phyloP scores from a whole-genome alignment of 2,888 invertebrate species.

The Cataglyphis rosenhaueri region DNA sequence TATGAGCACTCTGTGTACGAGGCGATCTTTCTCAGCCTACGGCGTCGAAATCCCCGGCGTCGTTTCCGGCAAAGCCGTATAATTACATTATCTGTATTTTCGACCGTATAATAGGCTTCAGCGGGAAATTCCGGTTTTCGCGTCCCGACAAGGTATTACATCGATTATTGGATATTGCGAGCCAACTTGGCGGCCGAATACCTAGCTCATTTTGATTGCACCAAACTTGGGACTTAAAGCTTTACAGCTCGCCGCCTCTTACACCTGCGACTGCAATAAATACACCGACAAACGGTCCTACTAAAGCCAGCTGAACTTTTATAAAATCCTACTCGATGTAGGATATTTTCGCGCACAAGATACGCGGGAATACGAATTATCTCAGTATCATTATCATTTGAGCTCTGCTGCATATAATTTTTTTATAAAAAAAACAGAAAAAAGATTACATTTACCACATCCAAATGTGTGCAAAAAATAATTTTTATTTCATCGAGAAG shows the following conservation, averaged over 20 bases:
- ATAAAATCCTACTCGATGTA: neutral
- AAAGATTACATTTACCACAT: neutral
- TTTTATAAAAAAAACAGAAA: neutral
- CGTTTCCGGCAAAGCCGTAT: conserved; percentile 49
- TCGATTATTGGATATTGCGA: conserved; percentile 66
- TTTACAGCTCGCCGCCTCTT: neutral
- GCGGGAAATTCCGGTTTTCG: conserved; percentile 59
- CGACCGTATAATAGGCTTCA: conserved; percentile 61
- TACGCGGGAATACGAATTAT: neutral
- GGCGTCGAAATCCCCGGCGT: conserved; percentile 50
- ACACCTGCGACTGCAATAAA: conserved; percentile 18
- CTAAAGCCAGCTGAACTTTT: neutral
- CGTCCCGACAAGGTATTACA: conserved; percentile 63
- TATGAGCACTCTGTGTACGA: neutral
- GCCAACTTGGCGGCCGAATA: conserved; percentile 29
- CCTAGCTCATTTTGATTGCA: conserved; percentile 57
- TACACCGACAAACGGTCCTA: neutral
- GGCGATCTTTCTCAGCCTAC: conserved; percentile 9
- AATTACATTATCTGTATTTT: conserved; percentile 67
- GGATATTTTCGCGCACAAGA: neutral
- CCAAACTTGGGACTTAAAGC: conserved; percentile 35
- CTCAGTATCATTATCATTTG: too few relatives aligned
- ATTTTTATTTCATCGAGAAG: neutral
- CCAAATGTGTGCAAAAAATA: neutral
- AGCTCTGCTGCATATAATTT: neutral